Conservation (phyloP, 2,888 invertebrate species). For the Phrixothrix hirtus region DNA sequence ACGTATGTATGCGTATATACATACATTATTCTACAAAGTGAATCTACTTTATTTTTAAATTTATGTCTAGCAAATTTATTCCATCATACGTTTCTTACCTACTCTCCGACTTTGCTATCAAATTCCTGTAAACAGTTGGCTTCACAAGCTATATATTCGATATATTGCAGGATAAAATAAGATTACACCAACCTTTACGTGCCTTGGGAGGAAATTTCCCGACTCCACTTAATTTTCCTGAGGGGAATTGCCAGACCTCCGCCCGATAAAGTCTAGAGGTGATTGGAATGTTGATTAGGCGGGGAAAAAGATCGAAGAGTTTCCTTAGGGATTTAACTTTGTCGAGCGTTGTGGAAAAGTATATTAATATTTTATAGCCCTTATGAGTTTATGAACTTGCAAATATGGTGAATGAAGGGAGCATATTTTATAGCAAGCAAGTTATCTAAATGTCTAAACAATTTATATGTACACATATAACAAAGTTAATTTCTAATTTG, state of each 20-base stretch:
- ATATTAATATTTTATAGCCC: constrained; percentile 42
- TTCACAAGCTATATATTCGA: constrained; percentile 44
- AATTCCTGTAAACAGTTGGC: constrained; percentile 33
- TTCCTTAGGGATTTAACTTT: constrained; percentile 33
- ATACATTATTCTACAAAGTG: too few species aligned
- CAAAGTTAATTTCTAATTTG: too few species aligned
- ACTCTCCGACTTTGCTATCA: constrained; percentile 30
- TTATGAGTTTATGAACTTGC: constrained; percentile 38
- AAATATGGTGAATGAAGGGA: constrained; percentile 20
- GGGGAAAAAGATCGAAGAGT: constrained; percentile 44
- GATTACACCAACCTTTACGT: constrained; percentile 47
- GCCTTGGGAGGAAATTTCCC: constrained; percentile 49
- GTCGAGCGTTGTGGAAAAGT: constrained; percentile 30
- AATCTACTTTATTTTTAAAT: too few species aligned
- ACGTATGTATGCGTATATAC: constrained; percentile 2
- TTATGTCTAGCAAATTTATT: too few species aligned
- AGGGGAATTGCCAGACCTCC: constrained; percentile 51
- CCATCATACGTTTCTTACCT: too few species aligned
- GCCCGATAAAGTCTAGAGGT: constrained; percentile 55
- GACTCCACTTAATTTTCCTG: constrained; percentile 56
- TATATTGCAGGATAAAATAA: constrained; percentile 51
- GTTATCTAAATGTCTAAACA: too few species aligned
- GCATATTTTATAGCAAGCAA: neutral
- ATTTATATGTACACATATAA: too few species aligned
- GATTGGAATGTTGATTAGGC: constrained; percentile 57